Conservation (phyloP, 2,888 invertebrate species). For the Criorhina ranunculi region DNA sequence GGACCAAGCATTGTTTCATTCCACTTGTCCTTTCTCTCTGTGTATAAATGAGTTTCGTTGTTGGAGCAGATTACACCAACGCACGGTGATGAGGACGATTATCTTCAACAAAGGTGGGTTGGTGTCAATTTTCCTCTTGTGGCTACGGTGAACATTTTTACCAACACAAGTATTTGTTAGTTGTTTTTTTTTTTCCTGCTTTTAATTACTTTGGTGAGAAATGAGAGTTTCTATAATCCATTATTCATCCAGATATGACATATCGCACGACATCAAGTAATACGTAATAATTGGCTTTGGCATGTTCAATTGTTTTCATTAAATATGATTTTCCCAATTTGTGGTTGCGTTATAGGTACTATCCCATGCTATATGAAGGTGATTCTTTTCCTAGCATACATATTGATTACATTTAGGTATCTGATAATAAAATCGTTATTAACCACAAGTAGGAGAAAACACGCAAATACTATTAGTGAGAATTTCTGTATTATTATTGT, state of each 20-base stretch:
- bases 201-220: slow-evolving; percentile 53
- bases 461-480: slow-evolving; percentile 41
- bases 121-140: slow-evolving; percentile 56
- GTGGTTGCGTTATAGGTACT: not conserved
- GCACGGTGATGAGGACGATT: slow-evolving; percentile 59
- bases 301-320: slow-evolving; percentile 44
- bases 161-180: slow-evolving; percentile 5
- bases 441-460: slow-evolving; percentile 16
- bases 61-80: slow-evolving; percentile 60
- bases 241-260: slow-evolving; percentile 33
- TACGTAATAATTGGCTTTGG: slow-evolving; percentile 36
- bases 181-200: slow-evolving; percentile 16
- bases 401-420: slow-evolving; percentile 26
- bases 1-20: slow-evolving; percentile 37
- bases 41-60: slow-evolving; percentile 67
- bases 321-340: slow-evolving; percentile 20
- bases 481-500: slow-evolving; percentile 19
- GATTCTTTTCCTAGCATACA: not conserved
- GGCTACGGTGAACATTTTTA: slow-evolving; percentile 8
- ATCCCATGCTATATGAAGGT: not conserved
- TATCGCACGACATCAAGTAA: slow-evolving; percentile 35
- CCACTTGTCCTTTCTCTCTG: slow-evolving; percentile 30
- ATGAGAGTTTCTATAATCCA: slow-evolving; percentile 42
- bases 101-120: slow-evolving; percentile 40
- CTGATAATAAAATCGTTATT: slow-evolving; percentile 7